Percentiles rank a stretch among this genome's conserved stretches.
These are phyloP conservation scores for Limnephilus marmoratus DNA, from an alignment of 2,888 invertebrate species.

Conservation along the genomic window DNA sequence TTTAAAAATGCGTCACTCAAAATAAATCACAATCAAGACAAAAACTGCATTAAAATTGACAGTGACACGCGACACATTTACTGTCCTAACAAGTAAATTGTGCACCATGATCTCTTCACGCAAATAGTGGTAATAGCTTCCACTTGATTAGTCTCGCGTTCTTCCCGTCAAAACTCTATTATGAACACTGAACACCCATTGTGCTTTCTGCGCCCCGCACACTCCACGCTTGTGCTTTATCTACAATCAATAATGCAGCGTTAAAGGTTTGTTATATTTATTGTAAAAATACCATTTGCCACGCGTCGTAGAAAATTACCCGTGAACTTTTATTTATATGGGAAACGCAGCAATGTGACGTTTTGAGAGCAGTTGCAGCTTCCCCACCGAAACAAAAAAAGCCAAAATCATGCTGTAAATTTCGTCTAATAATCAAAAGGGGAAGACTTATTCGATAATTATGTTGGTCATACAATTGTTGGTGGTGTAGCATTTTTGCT, in stretches of 20 bases:
- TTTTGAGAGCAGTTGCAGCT: neutral
- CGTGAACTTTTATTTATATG: conserved; percentile 49
- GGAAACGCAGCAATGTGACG: conserved; percentile 34
- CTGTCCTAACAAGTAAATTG: neutral
- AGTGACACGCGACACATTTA: neutral
- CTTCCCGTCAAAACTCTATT: conserved; percentile 3
- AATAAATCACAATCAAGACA: neutral
- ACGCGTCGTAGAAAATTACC: conserved; percentile 50
- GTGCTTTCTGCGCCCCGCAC: neutral
- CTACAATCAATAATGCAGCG: conserved; percentile 9
- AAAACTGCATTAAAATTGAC: neutral
- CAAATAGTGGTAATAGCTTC: conserved; percentile 21
- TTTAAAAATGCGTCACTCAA: neutral
- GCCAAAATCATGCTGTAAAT: neutral
- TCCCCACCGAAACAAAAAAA: neutral
- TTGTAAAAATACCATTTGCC: conserved; percentile 18
- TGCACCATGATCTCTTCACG: neutral
- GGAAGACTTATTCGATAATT: neutral
- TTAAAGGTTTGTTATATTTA: conserved; percentile 14
- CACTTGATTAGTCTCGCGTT: conserved; percentile 36
- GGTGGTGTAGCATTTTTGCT: neutral
- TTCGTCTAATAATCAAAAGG: neutral
- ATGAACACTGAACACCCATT: neutral
- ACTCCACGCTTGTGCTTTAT: conserved; percentile 3
- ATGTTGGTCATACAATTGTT: neutral